phyloP scores from a whole-genome alignment of 1,140 invertebrate genomes.

The Alviniconcha marisindica region DNA sequence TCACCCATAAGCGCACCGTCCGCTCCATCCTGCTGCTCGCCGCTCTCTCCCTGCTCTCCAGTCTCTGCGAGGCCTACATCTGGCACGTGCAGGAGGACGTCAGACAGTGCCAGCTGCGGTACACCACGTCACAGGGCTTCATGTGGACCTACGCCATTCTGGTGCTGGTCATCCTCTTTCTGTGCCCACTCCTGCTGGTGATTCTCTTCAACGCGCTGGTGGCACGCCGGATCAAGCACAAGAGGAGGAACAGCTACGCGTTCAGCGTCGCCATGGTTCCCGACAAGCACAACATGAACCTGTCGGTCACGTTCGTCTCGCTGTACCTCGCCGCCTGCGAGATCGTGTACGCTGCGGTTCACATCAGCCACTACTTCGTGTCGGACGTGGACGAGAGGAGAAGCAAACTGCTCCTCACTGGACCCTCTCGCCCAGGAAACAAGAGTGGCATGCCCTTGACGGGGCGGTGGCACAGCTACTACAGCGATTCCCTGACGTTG shows the following conservation, averaged over 20 bases:
- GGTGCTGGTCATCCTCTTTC: slow-evolving; percentile 33
- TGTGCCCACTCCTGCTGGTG: slow-evolving; percentile 31
- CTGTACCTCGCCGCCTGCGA: slow-evolving; percentile 39
- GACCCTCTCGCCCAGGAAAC: background rate
- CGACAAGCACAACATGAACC: slow-evolving; percentile 34
- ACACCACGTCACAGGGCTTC: slow-evolving; percentile 23
- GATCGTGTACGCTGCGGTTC: slow-evolving; percentile 38
- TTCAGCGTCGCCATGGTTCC: slow-evolving; percentile 39
- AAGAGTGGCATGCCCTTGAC: slow-evolving; percentile 18
- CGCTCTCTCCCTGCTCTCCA: background rate
- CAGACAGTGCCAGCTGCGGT: slow-evolving; percentile 13
- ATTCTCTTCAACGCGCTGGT: slow-evolving; percentile 36
- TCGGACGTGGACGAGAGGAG: background rate
- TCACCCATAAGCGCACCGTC: slow-evolving; percentile 15
- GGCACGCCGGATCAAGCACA: background rate
- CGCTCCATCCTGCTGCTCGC: slow-evolving; percentile 32
- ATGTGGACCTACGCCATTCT: slow-evolving; percentile 39
- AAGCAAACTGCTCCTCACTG: background rate
- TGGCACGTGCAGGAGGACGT: slow-evolving; percentile 15
- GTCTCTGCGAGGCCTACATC: slow-evolving; percentile 31
- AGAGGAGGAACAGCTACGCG: slow-evolving; percentile 16
- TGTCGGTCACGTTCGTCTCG: slow-evolving; percentile 37
- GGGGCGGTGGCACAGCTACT: slow-evolving; percentile 36
- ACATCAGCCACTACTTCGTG: slow-evolving; percentile 38
- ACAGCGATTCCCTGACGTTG: slow-evolving; percentile 24